A percentile compares a stretch with the other conserved stretches of the same genome.
These are phyloP conservation scores for Liasis olivaceus DNA, from an alignment of 2,797 vertebrate genomes.

Conservation along the genomic window DNA sequence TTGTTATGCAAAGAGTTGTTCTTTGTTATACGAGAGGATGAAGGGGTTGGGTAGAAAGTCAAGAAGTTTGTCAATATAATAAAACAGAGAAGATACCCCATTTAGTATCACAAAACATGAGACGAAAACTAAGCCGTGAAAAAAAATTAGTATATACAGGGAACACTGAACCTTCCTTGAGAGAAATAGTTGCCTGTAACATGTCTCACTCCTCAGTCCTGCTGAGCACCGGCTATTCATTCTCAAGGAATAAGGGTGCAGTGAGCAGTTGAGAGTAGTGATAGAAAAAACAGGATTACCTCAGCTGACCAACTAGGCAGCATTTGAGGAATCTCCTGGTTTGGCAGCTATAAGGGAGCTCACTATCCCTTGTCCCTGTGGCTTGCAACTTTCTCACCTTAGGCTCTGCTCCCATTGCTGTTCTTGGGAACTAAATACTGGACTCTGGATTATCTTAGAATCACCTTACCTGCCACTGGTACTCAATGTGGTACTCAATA, in stretches of 20 bases:
- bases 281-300: too few species aligned
- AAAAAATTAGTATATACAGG: neutral
- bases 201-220: too few species aligned
- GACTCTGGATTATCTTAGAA: neutral
- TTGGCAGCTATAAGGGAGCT: too few species aligned
- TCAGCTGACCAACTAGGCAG: too few species aligned
- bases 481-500: too few species aligned
- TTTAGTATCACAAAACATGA: neutral
- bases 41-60: neutral
- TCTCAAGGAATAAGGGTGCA: too few species aligned
- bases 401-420: neutral
- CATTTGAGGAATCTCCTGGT: too few species aligned
- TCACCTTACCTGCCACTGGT: neutral
- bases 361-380: too few species aligned
- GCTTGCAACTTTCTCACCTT: too few species aligned
- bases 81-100: neutral
- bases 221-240: too few species aligned
- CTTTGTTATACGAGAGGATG: neutral
- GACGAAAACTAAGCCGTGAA: neutral
- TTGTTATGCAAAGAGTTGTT: conserved; percentile 1
- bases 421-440: neutral
- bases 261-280: too few species aligned
- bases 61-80: neutral
- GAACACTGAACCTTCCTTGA: neutral
- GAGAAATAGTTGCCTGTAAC: too few species aligned